Conservation (phyloP, 1,140 invertebrate species). For the Elymnias hypermnestra region DNA sequence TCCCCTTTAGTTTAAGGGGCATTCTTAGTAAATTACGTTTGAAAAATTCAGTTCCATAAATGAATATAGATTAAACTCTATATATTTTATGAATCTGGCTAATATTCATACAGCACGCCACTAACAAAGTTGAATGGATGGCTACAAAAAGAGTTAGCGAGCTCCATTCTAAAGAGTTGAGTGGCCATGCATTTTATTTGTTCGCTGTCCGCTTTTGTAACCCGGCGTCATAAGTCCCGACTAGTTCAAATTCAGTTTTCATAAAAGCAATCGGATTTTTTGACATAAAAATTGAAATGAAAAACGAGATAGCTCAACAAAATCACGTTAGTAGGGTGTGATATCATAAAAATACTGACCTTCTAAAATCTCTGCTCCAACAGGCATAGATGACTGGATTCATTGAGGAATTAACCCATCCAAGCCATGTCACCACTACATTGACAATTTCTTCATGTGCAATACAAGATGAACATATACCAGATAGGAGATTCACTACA, state of each 20-base stretch:
- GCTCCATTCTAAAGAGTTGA: slow-evolving; percentile 10
- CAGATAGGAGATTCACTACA: slow-evolving; percentile 94
- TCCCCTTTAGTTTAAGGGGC: no score
- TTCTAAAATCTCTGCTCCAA: slow-evolving; percentile 96
- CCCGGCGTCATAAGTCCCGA: slow-evolving; percentile 8
- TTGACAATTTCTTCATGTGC: slow-evolving; percentile 93
- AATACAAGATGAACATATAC: slow-evolving; percentile 92
- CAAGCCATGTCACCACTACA: slow-evolving; percentile 97
- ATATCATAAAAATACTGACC: slow-evolving; percentile 70
- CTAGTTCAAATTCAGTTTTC: slow-evolving; percentile 20
- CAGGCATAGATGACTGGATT: slow-evolving; percentile 98
- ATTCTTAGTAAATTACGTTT: no score
- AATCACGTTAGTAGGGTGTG: no score
- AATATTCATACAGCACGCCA: neutral
- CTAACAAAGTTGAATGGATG: slow-evolving; percentile 9
- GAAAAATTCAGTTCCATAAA: no score
- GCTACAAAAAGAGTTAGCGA: slow-evolving; percentile 1
- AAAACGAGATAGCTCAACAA: neutral
- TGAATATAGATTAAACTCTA: no score
- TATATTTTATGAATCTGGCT: neutral
- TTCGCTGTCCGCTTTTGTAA: slow-evolving; percentile 14
- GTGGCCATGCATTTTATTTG: slow-evolving; percentile 16
- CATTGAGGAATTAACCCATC: slow-evolving; percentile 99
- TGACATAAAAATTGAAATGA: neutral
- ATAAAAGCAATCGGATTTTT: neutral